Percentiles rank a stretch among this genome's conserved stretches.
Evolutionary conservation across 2,797 vertebrate species (phyloP).

Genomic region (Serranus cabrilla): DNA sequence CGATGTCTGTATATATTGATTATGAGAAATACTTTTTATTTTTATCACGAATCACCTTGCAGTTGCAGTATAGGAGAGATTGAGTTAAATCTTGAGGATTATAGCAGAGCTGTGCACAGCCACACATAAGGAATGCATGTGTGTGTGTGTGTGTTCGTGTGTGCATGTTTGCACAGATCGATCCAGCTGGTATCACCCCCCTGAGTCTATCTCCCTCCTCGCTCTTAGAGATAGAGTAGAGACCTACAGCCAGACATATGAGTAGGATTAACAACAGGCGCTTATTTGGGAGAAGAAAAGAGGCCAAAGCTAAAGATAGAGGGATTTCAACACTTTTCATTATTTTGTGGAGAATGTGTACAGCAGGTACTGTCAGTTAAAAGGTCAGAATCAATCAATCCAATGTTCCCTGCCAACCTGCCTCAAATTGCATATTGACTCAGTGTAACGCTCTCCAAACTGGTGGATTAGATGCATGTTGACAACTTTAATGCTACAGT

Average conservation of each 20-base stretch:
- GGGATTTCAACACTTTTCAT: slow-evolving; percentile 80
- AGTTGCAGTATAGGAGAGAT: slow-evolving; percentile 17
- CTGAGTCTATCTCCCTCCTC: slow-evolving; percentile 47
- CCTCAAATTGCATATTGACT: slow-evolving; percentile 84
- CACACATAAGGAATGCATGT: slow-evolving; percentile 29
- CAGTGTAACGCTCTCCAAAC: slow-evolving; percentile 58
- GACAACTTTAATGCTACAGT: slow-evolving; percentile 65
- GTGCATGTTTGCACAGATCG: slow-evolving; percentile 67
- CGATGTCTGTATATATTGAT: slow-evolving; percentile 14
- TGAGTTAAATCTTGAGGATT: slow-evolving; percentile 56
- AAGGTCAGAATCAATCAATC: slow-evolving; percentile 86
- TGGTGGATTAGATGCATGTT: slow-evolving; percentile 70
- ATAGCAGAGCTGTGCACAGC: slow-evolving; percentile 46
- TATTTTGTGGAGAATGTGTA: slow-evolving; percentile 76
- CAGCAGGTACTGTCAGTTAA: slow-evolving; percentile 73
- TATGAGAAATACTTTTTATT: neutral
- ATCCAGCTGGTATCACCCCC: slow-evolving; percentile 71
- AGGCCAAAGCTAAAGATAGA: slow-evolving; percentile 69
- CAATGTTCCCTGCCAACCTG: slow-evolving; percentile 70
- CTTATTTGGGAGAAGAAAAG: slow-evolving; percentile 78
- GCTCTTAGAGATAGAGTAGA: slow-evolving; percentile 74
- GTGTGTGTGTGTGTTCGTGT: slow-evolving; percentile 36
- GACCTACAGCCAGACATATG: slow-evolving; percentile 73
- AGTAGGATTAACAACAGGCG: slow-evolving; percentile 77
- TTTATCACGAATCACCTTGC: slow-evolving; percentile 24